phyloP scores from a whole-genome alignment of 2,797 vertebrate species.

The Acrossocheilus wenchowensis region DNA sequence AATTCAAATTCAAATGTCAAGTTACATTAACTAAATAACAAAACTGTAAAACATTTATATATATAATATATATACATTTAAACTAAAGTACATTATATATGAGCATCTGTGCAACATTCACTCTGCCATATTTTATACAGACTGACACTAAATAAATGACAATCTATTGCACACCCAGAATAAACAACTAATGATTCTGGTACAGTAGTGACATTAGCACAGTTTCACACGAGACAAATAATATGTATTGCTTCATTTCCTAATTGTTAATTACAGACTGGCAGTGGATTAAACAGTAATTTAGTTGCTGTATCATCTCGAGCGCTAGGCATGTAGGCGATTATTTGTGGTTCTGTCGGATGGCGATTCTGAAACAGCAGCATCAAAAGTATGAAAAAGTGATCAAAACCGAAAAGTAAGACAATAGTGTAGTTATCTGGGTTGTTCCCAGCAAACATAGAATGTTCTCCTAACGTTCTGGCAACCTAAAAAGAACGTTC shows the following conservation, averaged over 20 bases:
- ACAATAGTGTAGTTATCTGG: background rate
- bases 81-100: no score
- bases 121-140: background rate
- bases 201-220: background rate
- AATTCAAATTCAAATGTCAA: background rate
- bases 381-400: background rate
- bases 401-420: background rate
- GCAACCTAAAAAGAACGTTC: background rate
- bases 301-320: slow-evolving; percentile 1
- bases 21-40: background rate
- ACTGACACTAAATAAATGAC: background rate
- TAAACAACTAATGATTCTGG: background rate
- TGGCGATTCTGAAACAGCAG: background rate
- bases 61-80: background rate
- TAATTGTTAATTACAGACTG: background rate
- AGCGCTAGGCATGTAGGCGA: background rate
- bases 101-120: background rate
- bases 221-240: background rate
- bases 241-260: background rate
- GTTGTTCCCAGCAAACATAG: background rate
- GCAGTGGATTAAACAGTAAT: slow-evolving; percentile 19
- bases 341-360: background rate
- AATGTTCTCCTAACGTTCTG: background rate
- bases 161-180: background rate
- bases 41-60: background rate